Percentiles rank a stretch among this genome's conserved stretches.
Evolutionary conservation across 2,888 invertebrate genomes (phyloP).

Genomic region (Argynnis bischoffii): DNA sequence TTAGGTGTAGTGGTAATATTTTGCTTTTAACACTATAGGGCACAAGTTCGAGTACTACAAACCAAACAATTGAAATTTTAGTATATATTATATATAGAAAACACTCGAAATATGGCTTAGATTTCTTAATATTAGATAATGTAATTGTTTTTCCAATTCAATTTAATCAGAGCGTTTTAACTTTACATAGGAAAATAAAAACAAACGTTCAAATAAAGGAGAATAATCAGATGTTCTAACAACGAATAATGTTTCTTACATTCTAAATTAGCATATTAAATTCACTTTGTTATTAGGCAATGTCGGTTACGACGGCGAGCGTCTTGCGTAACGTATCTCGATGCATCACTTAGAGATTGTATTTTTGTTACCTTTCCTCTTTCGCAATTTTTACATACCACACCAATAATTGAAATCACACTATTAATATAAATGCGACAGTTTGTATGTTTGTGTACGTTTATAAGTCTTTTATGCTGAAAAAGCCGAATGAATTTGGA

Average conservation of each 20-base stretch:
- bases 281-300: slow-evolving; percentile 34
- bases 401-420: neutral
- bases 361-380: slow-evolving; percentile 33
- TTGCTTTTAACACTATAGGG: too few species aligned
- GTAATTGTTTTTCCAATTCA: neutral
- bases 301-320: slow-evolving; percentile 24
- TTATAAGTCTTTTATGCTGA: too few species aligned
- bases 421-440: too few species aligned
- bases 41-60: too few species aligned
- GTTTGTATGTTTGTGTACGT: too few species aligned
- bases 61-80: too few species aligned
- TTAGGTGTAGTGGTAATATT: too few species aligned
- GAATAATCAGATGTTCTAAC: slow-evolving; percentile 22
- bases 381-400: slow-evolving; percentile 16
- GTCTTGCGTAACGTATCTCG: slow-evolving; percentile 27
- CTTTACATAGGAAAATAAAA: slow-evolving; percentile 1
- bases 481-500: too few species aligned
- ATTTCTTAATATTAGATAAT: neutral
- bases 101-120: too few species aligned
- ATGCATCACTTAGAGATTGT: slow-evolving; percentile 34
- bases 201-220: slow-evolving; percentile 9
- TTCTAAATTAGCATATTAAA: slow-evolving; percentile 35
- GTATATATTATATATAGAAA: too few species aligned
- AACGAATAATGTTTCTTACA: slow-evolving; percentile 21
- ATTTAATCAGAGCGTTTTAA: neutral